Evolutionary conservation across 2,888 invertebrate species (phyloP).

Genomic region (Cheilosia vulpina): DNA sequence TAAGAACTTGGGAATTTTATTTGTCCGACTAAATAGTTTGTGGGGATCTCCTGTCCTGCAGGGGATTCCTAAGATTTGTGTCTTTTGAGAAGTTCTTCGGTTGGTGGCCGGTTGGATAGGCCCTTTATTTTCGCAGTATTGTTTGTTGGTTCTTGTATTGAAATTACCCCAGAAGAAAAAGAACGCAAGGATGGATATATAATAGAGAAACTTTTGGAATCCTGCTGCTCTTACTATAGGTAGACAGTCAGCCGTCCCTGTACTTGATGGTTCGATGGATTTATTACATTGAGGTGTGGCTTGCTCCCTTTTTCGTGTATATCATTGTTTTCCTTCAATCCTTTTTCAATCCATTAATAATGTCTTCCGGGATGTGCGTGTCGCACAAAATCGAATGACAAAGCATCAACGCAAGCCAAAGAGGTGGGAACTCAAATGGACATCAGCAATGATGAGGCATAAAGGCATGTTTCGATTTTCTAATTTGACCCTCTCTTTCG

Average conservation of each 20-base stretch:
- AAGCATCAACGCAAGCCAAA: slow-evolving; percentile 23
- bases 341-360: slow-evolving; percentile 59
- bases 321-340: slow-evolving; percentile 59
- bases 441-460: slow-evolving; percentile 39
- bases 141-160: slow-evolving; percentile 58
- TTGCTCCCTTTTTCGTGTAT: not conserved
- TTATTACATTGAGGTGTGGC: slow-evolving; percentile 62
- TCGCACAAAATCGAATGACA: slow-evolving; percentile 38
- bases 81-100: slow-evolving; percentile 63
- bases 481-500: not conserved
- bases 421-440: slow-evolving; percentile 23
- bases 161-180: slow-evolving; percentile 56
- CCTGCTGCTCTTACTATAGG: slow-evolving; percentile 25
- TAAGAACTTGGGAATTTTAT: slow-evolving; percentile 66
- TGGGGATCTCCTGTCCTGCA: slow-evolving; percentile 44
- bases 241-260: slow-evolving; percentile 27
- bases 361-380: slow-evolving; percentile 37
- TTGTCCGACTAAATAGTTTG: slow-evolving; percentile 68
- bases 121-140: slow-evolving; percentile 56
- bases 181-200: slow-evolving; percentile 59
- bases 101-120: slow-evolving; percentile 60
- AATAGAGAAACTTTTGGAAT: slow-evolving; percentile 49
- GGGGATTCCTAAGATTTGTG: slow-evolving; percentile 58
- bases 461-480: not conserved
- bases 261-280: slow-evolving; percentile 64